phyloP scores from a whole-genome alignment of 2,797 vertebrate genomes.

The Enteromius anoplus region DNA sequence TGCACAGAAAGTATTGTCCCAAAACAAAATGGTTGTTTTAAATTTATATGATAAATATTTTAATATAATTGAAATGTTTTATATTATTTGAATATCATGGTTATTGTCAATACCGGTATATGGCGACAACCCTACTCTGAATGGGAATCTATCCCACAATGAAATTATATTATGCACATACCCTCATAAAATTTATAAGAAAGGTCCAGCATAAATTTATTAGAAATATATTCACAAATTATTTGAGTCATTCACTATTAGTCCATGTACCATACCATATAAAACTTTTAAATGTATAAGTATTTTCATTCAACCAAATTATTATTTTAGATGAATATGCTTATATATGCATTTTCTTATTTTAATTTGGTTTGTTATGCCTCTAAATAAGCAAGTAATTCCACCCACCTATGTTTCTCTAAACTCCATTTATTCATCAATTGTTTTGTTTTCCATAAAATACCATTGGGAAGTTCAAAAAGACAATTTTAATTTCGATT shows the following conservation, averaged over 20 bases:
- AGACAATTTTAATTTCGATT: neutral
- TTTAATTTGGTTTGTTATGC: neutral
- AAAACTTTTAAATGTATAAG: neutral
- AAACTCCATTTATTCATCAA: neutral
- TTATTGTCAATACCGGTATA: too few relatives aligned
- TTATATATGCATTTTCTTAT: constrained; percentile 36
- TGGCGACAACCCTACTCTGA: too few relatives aligned
- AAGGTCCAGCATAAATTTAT: neutral
- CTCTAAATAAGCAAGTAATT: neutral
- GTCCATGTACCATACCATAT: neutral
- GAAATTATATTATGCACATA: neutral
- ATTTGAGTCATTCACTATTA: neutral
- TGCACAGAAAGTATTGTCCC: neutral
- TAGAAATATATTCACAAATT: neutral
- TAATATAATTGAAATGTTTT: too few relatives aligned
- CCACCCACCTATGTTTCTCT: neutral
- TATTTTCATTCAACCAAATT: neutral
- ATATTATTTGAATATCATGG: too few relatives aligned
- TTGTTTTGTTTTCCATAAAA: neutral
- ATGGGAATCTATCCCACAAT: too few relatives aligned
- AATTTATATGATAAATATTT: neutral
- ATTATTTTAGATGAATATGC: neutral
- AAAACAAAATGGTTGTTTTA: neutral
- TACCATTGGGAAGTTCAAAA: neutral
- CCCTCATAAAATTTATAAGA: neutral